Percentiles rank a stretch among this genome's conserved stretches.
These are phyloP conservation scores for Hydrozoanthus tunicans DNA, from an alignment of 64 coral and sea anemone genomes.

Conservation along the genomic window DNA sequence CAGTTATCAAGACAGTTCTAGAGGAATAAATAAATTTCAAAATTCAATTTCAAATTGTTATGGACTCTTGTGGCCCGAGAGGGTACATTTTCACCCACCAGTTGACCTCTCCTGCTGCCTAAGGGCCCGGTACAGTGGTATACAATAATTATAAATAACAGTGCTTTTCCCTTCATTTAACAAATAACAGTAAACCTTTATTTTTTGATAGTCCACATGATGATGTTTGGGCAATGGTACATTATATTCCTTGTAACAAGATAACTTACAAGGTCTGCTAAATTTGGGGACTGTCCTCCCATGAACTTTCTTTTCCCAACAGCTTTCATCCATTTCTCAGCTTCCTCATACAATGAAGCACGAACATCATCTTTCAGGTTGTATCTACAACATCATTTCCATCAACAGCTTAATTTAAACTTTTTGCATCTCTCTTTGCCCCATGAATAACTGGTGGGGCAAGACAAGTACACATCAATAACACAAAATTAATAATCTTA, in stretches of 20 bases:
- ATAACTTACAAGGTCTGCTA: conserved; percentile 88
- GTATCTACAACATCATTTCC: conserved; percentile 57
- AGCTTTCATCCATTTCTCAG: conserved; percentile 91
- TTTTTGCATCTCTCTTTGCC: not conserved
- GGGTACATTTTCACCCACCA: no score
- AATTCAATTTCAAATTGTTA: no score
- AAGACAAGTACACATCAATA: not conserved
- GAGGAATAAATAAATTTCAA: no score
- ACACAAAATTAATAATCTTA: not conserved
- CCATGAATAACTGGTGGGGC: not conserved
- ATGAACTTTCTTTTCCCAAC: conserved; percentile 93
- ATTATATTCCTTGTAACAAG: not conserved
- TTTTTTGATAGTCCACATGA: no score
- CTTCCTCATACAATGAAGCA: conserved; percentile 85
- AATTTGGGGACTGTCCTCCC: conserved; percentile 88
- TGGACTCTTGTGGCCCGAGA: no score
- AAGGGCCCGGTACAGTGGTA: no score
- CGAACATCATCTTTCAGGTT: conserved; percentile 95
- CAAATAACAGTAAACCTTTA: no score
- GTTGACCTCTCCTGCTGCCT: no score
- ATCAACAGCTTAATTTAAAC: not conserved
- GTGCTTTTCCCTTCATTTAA: no score
- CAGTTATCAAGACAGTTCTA: no score
- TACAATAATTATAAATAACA: no score
- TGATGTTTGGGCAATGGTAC: no score